phyloP scores from a whole-genome alignment of 2,888 invertebrate species.

The Phalangium opilio region DNA sequence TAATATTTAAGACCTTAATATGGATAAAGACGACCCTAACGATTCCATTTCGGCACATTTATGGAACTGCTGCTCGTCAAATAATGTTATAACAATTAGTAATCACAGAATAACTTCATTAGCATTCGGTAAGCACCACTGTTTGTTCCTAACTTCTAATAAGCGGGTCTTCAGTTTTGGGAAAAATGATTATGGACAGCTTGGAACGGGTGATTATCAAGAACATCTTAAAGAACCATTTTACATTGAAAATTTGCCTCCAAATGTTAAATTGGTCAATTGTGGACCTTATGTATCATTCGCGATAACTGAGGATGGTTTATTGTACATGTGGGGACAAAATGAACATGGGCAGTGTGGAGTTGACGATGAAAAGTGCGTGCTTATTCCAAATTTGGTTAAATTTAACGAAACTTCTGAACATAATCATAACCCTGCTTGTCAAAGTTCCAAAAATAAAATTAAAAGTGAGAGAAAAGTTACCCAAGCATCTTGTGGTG shows the following conservation, averaged over 20 bases:
- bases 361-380: slow-evolving; percentile 35
- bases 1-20: too few relatives aligned
- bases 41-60: background rate
- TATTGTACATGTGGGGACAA: slow-evolving; percentile 31
- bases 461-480: slow-evolving; percentile 17
- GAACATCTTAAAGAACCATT: slow-evolving; percentile 29
- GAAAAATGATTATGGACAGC: slow-evolving; percentile 27
- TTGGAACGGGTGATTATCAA: slow-evolving; percentile 22
- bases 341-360: slow-evolving; percentile 43
- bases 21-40: too few relatives aligned
- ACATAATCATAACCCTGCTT: background rate
- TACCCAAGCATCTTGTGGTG: slow-evolving; percentile 25
- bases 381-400: slow-evolving; percentile 6
- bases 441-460: too few relatives aligned
- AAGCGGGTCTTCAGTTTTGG: slow-evolving; percentile 27
- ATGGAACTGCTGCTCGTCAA: slow-evolving; percentile 3
- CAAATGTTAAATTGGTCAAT: slow-evolving; percentile 47
- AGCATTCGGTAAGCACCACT: slow-evolving; percentile 26
- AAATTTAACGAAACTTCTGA: slow-evolving; percentile 3
- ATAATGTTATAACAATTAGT: slow-evolving; percentile 1
- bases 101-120: slow-evolving; percentile 18
- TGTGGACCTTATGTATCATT: slow-evolving; percentile 50
- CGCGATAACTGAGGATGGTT: slow-evolving; percentile 25
- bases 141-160: slow-evolving; percentile 25
- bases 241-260: slow-evolving; percentile 41